phyloP scores from a whole-genome alignment of 2,797 vertebrate genomes.

The Thaleichthys pacificus region DNA sequence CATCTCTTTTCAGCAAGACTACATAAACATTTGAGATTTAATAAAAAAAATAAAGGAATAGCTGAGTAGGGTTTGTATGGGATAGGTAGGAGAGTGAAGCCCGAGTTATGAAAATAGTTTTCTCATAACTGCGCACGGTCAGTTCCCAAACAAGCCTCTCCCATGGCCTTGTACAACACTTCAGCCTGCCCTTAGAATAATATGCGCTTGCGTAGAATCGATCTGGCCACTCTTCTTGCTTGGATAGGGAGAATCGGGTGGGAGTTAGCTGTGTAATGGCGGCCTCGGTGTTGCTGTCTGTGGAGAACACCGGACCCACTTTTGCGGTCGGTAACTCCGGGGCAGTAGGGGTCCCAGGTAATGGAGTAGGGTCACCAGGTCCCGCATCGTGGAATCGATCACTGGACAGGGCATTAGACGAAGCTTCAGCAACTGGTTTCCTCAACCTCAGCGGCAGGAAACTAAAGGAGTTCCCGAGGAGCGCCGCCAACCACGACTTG shows the following conservation, averaged over 20 bases:
- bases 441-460: conserved; percentile 97
- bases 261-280: conserved; percentile 85
- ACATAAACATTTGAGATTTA: too few species aligned
- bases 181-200: conserved; percentile 15
- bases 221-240: conserved; percentile 29
- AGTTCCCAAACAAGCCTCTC: conserved; percentile 24
- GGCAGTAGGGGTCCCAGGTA: conserved; percentile 52
- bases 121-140: not conserved
- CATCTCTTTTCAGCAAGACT: too few species aligned
- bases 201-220: conserved; percentile 33
- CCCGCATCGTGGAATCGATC: conserved; percentile 90
- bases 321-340: conserved; percentile 61
- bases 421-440: conserved; percentile 87
- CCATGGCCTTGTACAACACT: conserved; percentile 14
- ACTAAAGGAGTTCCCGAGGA: conserved; percentile 94
- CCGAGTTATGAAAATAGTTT: too few species aligned
- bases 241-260: conserved; percentile 45
- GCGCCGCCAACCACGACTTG: conserved; percentile 90
- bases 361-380: conserved; percentile 51
- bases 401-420: conserved; percentile 90
- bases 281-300: conserved; percentile 83
- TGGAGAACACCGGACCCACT: conserved; percentile 73
- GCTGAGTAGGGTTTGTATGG: too few species aligned
- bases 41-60: too few species aligned
- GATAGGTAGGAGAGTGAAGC: too few species aligned